Conservation (phyloP, 2,113 vertebrate species). For the Glaucidium brasilianum region DNA sequence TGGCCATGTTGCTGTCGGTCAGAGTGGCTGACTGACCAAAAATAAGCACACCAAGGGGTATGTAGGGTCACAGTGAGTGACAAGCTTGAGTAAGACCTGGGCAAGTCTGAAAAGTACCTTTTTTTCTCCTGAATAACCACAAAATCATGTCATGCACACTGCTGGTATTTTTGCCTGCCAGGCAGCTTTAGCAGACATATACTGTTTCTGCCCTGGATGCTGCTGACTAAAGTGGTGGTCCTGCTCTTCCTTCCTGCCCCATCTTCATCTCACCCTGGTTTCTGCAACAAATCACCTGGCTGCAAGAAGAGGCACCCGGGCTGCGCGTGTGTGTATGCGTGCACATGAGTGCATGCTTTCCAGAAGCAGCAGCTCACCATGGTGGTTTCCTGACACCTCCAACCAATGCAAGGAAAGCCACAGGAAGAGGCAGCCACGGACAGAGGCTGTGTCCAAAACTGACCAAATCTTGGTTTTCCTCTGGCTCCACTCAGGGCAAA, state of each 20-base stretch:
- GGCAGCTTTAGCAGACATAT: neutral
- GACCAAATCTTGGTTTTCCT: neutral
- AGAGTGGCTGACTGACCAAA: neutral
- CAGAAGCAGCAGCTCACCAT: neutral
- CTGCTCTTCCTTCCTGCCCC: neutral
- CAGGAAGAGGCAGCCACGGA: neutral
- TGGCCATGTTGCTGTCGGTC: neutral
- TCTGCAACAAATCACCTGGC: neutral
- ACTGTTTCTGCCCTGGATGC: neutral
- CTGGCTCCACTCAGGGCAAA: neutral
- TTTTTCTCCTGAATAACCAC: neutral
- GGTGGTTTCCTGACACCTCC: neutral
- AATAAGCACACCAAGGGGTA: neutral
- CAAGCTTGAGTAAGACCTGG: neutral
- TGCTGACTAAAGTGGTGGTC: neutral
- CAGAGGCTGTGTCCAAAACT: neutral
- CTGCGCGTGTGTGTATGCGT: rapidly evolving
- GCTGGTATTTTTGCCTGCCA: neutral
- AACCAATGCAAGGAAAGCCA: neutral
- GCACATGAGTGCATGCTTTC: neutral
- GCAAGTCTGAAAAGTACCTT: neutral
- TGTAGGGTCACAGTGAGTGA: neutral
- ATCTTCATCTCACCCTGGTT: neutral
- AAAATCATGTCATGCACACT: neutral
- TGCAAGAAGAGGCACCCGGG: rapidly evolving